Base-by-base conservation (phyloP, 2,797 vertebrate species). In the Mormyrops boulengeri region DNA sequence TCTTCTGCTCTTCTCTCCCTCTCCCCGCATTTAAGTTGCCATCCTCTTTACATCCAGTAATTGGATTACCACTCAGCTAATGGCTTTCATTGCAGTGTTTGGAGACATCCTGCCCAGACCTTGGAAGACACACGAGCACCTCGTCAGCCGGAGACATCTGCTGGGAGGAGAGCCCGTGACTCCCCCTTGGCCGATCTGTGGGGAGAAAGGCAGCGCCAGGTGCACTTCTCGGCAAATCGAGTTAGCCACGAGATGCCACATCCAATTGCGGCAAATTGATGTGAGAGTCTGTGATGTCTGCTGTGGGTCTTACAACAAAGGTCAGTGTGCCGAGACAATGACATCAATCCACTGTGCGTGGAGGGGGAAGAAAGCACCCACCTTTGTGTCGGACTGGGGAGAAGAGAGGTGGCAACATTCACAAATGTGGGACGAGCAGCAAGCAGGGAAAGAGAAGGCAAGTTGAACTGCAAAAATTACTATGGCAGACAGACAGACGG, bases 221-320 rank as follows among this genome's bases (percentile, higher is more conserved):
- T 97, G 96, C 96, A 95, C 95, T 96, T 96, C 95, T 96, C 92
- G 93, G 93, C 93, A 97, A 97, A 97, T 97, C 94, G 92, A 96
- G 96, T 97, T 97, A 97, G 95, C 94, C 92, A 93, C 93, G 95
- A 96, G 96, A 97, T 97, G 96, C 96, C 96, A 97, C 96, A 97
- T 97, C 96, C 96, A 97, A 97, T 97, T 96, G 95, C 94, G 94
- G 94, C 93, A 97, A 97, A 97, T 97, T 97, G 96, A 97, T 96
- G 96, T 96, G 96, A 97, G 96, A 96, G 95, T 96, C 95, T 96
- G 96, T 96, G 96, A 96, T 96, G 96, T 96, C 95, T 96, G 95
- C 95, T 94, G 95, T 93, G 92, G 96, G 95, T 96, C 96, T 96
- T 96, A 96, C 96, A 96, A 95, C 96, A 96, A 96, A 97, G 96